A percentile compares a stretch with the other conserved stretches of the same genome.
Conservation (phyloP, 2,888 invertebrate genomes). For the Caenorhabditis sp. region DNA sequence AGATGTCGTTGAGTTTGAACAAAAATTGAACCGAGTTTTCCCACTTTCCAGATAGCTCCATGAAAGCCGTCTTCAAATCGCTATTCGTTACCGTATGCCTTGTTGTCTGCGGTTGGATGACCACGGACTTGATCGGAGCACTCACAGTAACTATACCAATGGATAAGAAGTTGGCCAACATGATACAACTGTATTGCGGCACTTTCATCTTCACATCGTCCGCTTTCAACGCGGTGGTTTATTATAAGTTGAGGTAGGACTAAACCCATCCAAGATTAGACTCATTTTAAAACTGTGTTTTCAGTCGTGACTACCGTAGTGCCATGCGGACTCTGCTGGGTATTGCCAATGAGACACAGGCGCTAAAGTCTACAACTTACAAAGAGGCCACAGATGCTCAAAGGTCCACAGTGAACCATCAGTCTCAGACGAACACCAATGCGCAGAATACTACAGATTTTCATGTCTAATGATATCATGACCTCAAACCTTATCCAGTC, state of each 20-base stretch:
- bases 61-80: slow-evolving; percentile 55
- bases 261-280: neutral
- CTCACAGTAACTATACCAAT: slow-evolving; percentile 54
- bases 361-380: slow-evolving; percentile 27
- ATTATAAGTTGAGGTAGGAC: slow-evolving; percentile 50
- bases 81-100: slow-evolving; percentile 48
- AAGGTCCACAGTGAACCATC: neutral
- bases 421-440: neutral
- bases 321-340: slow-evolving; percentile 53
- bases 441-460: slow-evolving; percentile 13
- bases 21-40: too few relatives aligned
- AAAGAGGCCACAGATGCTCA: slow-evolving; percentile 31
- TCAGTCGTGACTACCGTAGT: slow-evolving; percentile 52
- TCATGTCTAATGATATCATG: neutral
- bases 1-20: too few relatives aligned
- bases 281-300: neutral
- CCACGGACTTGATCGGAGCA: slow-evolving; percentile 55
- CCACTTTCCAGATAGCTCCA: slow-evolving; percentile 37
- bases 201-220: slow-evolving; percentile 56
- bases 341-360: slow-evolving; percentile 34
- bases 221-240: slow-evolving; percentile 56
- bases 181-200: slow-evolving; percentile 59
- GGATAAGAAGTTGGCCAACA: slow-evolving; percentile 41
- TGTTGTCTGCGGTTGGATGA: slow-evolving; percentile 62
- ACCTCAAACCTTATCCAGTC: too few relatives aligned